Base-by-base conservation (phyloP, 1,140 invertebrate species). In the Temnothorax curvispinosus region DNA sequence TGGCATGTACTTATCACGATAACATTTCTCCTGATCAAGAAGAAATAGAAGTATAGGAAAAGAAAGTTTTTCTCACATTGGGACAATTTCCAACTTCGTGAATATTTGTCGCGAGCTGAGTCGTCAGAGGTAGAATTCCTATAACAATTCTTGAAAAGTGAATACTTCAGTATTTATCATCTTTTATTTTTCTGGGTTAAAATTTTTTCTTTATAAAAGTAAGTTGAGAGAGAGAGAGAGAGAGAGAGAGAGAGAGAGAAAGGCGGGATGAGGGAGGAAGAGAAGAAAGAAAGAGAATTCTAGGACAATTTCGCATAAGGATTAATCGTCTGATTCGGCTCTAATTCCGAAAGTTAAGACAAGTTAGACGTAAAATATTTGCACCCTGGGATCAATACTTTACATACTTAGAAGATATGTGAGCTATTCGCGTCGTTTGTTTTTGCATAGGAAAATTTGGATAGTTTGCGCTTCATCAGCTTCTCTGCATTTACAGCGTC, bases 71-170 rank as follows among this genome's bases (percentile, higher is more conserved):
- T 75, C 54, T 82, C 82, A 27, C 74, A 54, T 85, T 67, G 64
- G 50, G 50, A 62, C 56, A n/a, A 67, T 88, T 88, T 88, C 65
- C 78, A 88, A 89, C 77, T 89, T 89, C 56, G 71, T 56, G 78
- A 69, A 85, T 50, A 64, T 89, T 85, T 67, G 78, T 58, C 78
- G 86, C 50, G 21, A 56, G 47, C n/a, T 84, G 86, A 76, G 69
- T 89, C 50, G 86, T 75, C 72, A 88, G 50, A 75, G 13, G 47
- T 56, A 50, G 6, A 44, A 75, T 32, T 87, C 56, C 27, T 41
- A 15, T 41, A 54, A 32, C 52, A 9, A 41, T 69, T 72, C 35
- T 9, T 50, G 44, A 60, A 8, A 50, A 74, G 80, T 41, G 32
- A 84, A 74, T 81, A 44, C 9, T 80, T 27, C 21, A n/a, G 3